Evolutionary conservation across 2,888 invertebrate genomes (phyloP), one percentile per base, ranked within the genome.

Genomic region (Monochamus alternatus): DNA sequence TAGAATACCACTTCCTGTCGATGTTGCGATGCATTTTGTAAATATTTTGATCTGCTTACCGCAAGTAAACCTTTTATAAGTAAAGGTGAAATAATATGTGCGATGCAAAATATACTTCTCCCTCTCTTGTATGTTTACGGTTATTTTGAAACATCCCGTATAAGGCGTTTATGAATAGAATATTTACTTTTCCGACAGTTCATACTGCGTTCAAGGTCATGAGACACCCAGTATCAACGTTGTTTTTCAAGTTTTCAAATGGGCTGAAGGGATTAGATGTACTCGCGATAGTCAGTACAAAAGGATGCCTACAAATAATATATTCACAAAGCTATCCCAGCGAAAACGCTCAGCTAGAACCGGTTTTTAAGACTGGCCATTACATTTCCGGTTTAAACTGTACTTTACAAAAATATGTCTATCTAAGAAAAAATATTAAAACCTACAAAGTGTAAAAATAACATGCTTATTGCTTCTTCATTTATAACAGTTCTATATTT

Each of bases 361-460:
- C 73, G 73, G 73, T 75, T 75, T 75, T 47, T 69, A 31, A 64
- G 14, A 65, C 60, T 65, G 75, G 62, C 69, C 69, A 75, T 75
- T 73, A 69, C 65, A 60, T 75, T 75, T 75, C 73, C 73, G 68
- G 75, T 73, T 65, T 75, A 63, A 75, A 75, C 73, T 73, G 73
- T 73, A 68, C 72, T 70, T 69, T 64, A 47, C 51, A 75, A 75
- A 75, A 68, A 47, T 30, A 22, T 3, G 47, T 10, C 10, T 9
- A 64, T 3, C 3, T 7, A 64, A 47, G 47, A 12, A 64, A 64
- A 63, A 44, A 22, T 43, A 43, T 44, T 60, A n/a, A n/a, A 32
- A 8, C 10, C 10, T 60, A 3, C n/a, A 5, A 5, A 32, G 12
- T 12, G n/a, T 60, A 32, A 32, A 32, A 60, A 4, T 60, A 32